These are phyloP conservation scores for Sylvilagus bachmani DNA, from an alignment of 2,113 vertebrate genomes.

Conservation along the genomic window DNA sequence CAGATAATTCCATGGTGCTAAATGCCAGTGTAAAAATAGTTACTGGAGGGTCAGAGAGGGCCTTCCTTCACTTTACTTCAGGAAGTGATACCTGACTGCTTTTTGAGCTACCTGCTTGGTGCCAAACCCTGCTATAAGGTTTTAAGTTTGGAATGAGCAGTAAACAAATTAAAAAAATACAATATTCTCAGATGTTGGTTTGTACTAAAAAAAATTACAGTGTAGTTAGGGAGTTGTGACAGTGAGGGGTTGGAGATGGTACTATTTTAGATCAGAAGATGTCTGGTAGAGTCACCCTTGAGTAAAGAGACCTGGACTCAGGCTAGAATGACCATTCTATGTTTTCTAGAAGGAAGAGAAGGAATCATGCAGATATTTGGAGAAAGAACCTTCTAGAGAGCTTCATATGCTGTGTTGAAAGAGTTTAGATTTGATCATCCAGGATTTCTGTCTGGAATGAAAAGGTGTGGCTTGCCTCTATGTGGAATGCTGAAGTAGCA, in stretches of 20 bases:
- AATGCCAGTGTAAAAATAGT: neutral
- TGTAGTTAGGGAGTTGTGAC: neutral
- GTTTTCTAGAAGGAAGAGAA: neutral
- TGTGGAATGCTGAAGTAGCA: neutral
- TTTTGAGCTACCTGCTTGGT: slow-evolving; percentile 20
- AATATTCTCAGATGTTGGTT: neutral
- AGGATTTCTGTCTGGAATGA: slow-evolving; percentile 33
- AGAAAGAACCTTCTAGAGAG: slow-evolving; percentile 23
- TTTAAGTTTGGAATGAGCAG: slow-evolving; percentile 30
- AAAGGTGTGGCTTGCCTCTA: neutral
- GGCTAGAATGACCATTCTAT: neutral
- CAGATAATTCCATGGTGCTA: neutral
- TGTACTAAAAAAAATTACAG: neutral
- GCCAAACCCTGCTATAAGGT: slow-evolving; percentile 30
- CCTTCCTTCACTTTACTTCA: neutral
- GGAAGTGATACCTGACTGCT: neutral
- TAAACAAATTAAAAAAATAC: neutral
- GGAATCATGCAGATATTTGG: neutral
- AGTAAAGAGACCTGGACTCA: slow-evolving; percentile 8
- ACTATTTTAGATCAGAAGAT: neutral
- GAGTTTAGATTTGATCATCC: neutral
- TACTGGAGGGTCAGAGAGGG: neutral
- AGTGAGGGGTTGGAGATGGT: slow-evolving; percentile 37
- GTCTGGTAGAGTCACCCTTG: slow-evolving; percentile 3
- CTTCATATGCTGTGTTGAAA: neutral